Percentiles rank a stretch among this genome's conserved stretches.
These are phyloP conservation scores for Nowickia ferox DNA, from an alignment of 2,888 invertebrate species.

Conservation along the genomic window DNA sequence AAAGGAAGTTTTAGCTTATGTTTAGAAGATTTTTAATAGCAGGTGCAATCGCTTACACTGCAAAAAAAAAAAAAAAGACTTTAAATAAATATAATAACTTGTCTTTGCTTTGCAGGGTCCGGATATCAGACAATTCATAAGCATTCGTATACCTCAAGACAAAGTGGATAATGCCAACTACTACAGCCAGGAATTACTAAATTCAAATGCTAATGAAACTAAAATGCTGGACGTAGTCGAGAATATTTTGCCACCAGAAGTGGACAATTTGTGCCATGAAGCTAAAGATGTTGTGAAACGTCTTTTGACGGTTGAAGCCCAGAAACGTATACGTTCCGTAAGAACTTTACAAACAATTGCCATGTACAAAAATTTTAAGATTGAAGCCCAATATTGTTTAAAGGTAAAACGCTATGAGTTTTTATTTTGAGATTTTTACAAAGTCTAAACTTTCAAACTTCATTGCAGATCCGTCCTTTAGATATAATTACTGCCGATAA, in stretches of 20 bases:
- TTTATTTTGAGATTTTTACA: not conserved
- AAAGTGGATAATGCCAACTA: slow-evolving; percentile 46
- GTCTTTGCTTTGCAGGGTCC: slow-evolving; percentile 73
- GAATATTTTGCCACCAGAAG: slow-evolving; percentile 76
- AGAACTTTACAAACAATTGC: slow-evolving; percentile 79
- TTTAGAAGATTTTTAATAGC: slow-evolving; percentile 51
- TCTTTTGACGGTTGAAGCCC: slow-evolving; percentile 77
- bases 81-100: not conserved
- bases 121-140: slow-evolving; percentile 74
- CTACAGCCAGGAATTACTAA: not conserved
- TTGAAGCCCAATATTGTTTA: slow-evolving; percentile 76
- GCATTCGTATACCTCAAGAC: slow-evolving; percentile 66
- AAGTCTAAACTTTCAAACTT: not conserved
- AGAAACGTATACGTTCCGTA: slow-evolving; percentile 78
- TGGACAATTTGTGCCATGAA: slow-evolving; percentile 75
- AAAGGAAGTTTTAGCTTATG: slow-evolving; percentile 64
- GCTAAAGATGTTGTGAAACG: slow-evolving; percentile 78
- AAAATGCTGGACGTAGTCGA: not conserved
- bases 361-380: slow-evolving; percentile 78
- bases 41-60: slow-evolving; percentile 63
- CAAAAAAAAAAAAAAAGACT: slow-evolving; percentile 18
- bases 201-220: not conserved
- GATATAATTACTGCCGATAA: slow-evolving; percentile 76
- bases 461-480: slow-evolving; percentile 74
- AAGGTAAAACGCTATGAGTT: slow-evolving; percentile 72